Evolutionary conservation across 2,888 invertebrate species (phyloP).

Genomic region (Parelbella ahira): DNA sequence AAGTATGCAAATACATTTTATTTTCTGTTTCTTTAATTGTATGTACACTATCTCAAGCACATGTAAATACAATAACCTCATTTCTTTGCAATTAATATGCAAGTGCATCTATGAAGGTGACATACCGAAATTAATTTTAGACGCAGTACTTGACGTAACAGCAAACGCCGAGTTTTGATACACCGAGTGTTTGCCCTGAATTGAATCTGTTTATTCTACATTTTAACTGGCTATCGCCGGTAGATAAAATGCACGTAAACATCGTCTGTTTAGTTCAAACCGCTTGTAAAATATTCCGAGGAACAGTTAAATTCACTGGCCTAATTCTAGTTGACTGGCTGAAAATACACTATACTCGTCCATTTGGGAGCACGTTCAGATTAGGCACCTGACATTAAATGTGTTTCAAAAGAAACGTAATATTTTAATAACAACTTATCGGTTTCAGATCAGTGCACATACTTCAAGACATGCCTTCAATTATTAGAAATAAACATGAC

Average conservation of each 20-base stretch:
- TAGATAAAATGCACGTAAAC: too few species aligned
- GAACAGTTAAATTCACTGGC: slow-evolving; percentile 10
- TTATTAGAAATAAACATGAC: too few species aligned
- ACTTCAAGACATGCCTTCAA: too few species aligned
- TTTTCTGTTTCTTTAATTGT: not conserved
- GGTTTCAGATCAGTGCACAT: too few species aligned
- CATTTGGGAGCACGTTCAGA: too few species aligned
- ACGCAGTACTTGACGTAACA: slow-evolving; percentile 6
- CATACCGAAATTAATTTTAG: slow-evolving; percentile 25
- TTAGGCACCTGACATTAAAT: too few species aligned
- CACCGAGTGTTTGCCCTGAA: not conserved
- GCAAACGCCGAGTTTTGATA: slow-evolving; percentile 6
- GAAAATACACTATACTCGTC: slow-evolving; percentile 11
- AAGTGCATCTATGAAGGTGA: slow-evolving; percentile 21
- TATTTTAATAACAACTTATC: too few species aligned
- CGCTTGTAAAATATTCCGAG: slow-evolving; percentile 1
- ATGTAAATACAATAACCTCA: slow-evolving; percentile 11
- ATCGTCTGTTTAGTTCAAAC: slow-evolving; percentile 21
- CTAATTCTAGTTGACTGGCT: slow-evolving; percentile 9
- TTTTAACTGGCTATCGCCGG: too few species aligned
- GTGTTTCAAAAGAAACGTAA: too few species aligned
- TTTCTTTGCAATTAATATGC: slow-evolving; percentile 14
- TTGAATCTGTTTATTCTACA: not conserved
- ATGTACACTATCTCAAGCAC: too few species aligned
- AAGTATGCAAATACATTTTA: too few species aligned